These are phyloP conservation scores for Henicopernis longicauda DNA, from an alignment of 2,113 vertebrate species.

Conservation along the genomic window DNA sequence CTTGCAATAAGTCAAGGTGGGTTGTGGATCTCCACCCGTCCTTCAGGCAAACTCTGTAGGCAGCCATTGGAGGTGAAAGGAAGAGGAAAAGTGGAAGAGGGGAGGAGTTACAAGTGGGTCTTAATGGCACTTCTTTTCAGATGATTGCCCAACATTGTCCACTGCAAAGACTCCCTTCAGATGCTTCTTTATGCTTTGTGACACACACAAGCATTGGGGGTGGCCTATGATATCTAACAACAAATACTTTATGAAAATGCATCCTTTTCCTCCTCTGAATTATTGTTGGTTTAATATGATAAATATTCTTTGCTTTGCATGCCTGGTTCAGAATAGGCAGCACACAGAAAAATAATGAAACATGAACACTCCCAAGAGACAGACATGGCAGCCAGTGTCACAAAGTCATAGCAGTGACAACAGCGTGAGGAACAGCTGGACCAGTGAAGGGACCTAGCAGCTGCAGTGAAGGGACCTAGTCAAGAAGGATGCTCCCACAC, in stretches of 20 bases:
- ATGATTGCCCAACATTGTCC: not conserved
- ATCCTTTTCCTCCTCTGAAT: not conserved
- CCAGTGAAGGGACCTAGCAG: not conserved
- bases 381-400: not conserved
- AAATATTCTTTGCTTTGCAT: not conserved
- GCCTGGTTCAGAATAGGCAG: not conserved
- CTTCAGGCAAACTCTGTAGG: not conserved
- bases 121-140: not conserved
- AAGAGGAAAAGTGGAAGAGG: not conserved
- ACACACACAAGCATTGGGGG: not conserved
- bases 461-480: not conserved
- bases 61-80: not conserved
- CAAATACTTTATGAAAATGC: not conserved
- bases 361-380: not conserved
- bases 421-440: not conserved
- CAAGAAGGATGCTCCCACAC: not conserved
- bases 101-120: not conserved
- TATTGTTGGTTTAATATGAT: not conserved
- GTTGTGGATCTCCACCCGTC: not conserved
- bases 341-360: not conserved
- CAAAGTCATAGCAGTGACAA: not conserved
- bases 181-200: not conserved
- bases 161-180: not conserved
- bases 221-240: not conserved
- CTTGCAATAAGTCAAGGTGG: not conserved